phyloP scores from a whole-genome alignment of 92 coral and sea anemone species.

The Umimayanthus kanabou region DNA sequence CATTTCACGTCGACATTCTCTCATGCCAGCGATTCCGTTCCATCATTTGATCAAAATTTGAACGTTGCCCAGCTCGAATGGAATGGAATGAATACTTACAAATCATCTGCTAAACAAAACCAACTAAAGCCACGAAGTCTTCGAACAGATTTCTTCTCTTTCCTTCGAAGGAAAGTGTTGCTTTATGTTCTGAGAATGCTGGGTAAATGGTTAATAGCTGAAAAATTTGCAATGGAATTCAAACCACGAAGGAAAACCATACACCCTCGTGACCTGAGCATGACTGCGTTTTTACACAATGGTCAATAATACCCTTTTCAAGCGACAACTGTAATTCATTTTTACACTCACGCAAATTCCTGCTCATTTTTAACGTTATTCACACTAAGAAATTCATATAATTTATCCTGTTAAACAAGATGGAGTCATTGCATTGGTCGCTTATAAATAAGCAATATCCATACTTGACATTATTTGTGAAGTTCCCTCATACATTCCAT shows the following conservation, averaged over 20 bases:
- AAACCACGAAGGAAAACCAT: slow-evolving; percentile 72
- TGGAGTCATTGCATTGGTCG: not conserved
- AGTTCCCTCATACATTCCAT: slow-evolving; percentile 14
- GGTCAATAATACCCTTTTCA: not conserved
- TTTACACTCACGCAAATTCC: not conserved
- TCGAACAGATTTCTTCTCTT: slow-evolving; percentile 12
- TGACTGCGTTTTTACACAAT: slow-evolving; percentile 7
- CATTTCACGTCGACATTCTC: slow-evolving; percentile 37
- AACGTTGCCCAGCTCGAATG: slow-evolving; percentile 41
- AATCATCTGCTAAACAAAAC: slow-evolving; percentile 28
- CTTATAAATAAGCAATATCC: too few species aligned
- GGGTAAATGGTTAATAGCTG: slow-evolving; percentile 48
- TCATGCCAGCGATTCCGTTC: slow-evolving; percentile 29
- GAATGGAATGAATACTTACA: slow-evolving; percentile 41
- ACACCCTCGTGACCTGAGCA: slow-evolving; percentile 36
- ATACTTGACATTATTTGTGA: not conserved
- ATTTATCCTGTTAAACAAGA: not conserved
- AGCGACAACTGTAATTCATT: not conserved
- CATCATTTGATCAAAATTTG: slow-evolving; percentile 21
- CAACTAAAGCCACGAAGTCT: not conserved
- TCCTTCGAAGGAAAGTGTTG: slow-evolving; percentile 14
- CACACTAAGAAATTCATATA: too few species aligned
- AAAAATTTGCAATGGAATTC: slow-evolving; percentile 81
- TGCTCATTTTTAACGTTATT: not conserved
- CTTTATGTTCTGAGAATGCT: slow-evolving; percentile 44